Percentiles rank a stretch among this genome's conserved stretches.
phyloP scores from a whole-genome alignment of 1,140 invertebrate species.

The Copidosoma floridanum region DNA sequence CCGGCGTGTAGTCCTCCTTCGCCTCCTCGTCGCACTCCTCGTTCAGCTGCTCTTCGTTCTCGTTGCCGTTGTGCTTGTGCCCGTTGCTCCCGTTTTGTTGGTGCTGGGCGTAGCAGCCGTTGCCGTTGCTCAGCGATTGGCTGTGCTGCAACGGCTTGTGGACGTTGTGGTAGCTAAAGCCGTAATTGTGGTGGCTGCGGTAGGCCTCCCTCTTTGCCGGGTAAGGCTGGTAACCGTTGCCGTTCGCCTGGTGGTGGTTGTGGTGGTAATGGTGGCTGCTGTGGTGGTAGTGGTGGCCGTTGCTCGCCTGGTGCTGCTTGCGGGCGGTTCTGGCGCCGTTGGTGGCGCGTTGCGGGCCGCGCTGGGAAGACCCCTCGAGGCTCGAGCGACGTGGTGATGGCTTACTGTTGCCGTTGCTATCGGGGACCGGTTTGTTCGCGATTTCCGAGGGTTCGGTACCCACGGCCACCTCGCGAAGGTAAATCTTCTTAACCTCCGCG shows the following conservation, averaged over 20 bases:
- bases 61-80: background rate
- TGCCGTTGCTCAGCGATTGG: background rate
- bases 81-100: background rate
- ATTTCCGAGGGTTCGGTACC: conserved; percentile 40
- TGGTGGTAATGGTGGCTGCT: background rate
- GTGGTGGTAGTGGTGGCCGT: background rate
- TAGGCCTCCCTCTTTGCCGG: background rate
- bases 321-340: background rate
- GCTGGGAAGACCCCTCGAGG: background rate
- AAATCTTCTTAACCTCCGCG: conserved; percentile 48
- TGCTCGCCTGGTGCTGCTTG: background rate
- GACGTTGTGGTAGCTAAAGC: background rate
- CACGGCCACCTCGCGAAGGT: conserved; percentile 50
- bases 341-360: background rate
- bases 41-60: conserved; percentile 6
- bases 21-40: conserved; percentile 36
- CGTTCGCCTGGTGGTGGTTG: background rate
- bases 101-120: background rate
- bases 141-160: conserved; percentile 5
- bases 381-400: background rate
- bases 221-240: background rate
- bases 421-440: background rate
- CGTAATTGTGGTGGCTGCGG: background rate
- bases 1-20: conserved; percentile 57
- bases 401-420: background rate